Evolutionary conservation across 2,113 vertebrate species (phyloP).

Genomic region (Clarias macrocephalus): DNA sequence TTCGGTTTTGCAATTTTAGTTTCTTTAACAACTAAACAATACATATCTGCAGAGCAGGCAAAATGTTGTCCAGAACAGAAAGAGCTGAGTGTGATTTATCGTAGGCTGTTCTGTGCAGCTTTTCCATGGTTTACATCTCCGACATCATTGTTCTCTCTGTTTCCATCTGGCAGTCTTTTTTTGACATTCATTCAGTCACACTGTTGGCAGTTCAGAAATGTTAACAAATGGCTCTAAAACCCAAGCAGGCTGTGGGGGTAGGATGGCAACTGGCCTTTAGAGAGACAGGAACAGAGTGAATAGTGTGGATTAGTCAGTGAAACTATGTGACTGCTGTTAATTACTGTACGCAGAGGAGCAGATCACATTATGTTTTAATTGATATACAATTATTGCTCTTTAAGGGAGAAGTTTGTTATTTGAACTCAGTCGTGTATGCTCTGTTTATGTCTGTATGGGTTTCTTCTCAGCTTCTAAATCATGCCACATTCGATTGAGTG

Average conservation of each 20-base stretch:
- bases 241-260: slow-evolving; percentile 15
- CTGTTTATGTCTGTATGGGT: neutral
- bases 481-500: neutral
- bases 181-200: slow-evolving; percentile 39
- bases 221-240: slow-evolving; percentile 42
- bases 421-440: neutral
- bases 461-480: neutral
- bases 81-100: slow-evolving; percentile 14
- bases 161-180: slow-evolving; percentile 35
- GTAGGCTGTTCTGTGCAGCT: slow-evolving; percentile 8
- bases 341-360: neutral
- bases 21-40: slow-evolving; percentile 21
- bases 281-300: slow-evolving; percentile 18
- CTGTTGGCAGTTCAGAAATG: slow-evolving; percentile 33
- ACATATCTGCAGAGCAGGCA: slow-evolving; percentile 14
- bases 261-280: slow-evolving; percentile 21
- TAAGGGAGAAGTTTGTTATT: neutral
- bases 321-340: slow-evolving; percentile 9
- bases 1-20: slow-evolving; percentile 27
- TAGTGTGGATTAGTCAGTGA: slow-evolving; percentile 13
- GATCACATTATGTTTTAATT: neutral
- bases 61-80: slow-evolving; percentile 19
- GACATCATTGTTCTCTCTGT: slow-evolving; percentile 29
- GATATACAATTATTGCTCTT: neutral
- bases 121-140: slow-evolving; percentile 25